Base-by-base conservation (phyloP, 2,888 invertebrate species). In the Mythimna albipuncta region DNA sequence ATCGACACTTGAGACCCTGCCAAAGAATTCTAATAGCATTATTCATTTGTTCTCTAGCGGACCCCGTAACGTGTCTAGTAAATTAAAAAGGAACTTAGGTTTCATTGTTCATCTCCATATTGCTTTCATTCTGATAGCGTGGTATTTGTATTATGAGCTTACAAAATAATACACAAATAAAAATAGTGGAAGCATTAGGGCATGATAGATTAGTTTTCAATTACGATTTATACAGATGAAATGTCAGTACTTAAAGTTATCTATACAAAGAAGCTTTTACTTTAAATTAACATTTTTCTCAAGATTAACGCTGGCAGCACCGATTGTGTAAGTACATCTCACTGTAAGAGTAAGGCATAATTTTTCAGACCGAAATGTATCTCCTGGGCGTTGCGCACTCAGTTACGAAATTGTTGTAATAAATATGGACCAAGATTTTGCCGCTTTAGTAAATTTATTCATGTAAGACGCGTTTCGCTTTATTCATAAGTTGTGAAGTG, bases 401-500 rank as follows among this genome's bases (percentile, higher is more conserved):
- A 72, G 75, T 83, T 72, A 75, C 73, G 74, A 82, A 81, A 82
- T 81, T 77, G 81, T 81, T 75, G 74, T 83, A 84, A 83, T 84
- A 82, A 83, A 73, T 74, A 82, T 76, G 69, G 70, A 83, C 67
- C 73, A 73, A 72, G 76, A 81, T 78, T 74, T 76, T 69, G 72
- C 69, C 70, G 74, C 72, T 75, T 82, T 79, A 68, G 72, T 70
- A 75, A 84, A 85, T 79, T 75, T 82, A 82, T 84, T 82, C 79
- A 85, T 79, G 69, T 77, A 73, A 79, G 66, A 85, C 75, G 74
- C 79, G 77, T 77, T 78, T 76, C 73, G 73, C 62, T 79, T 73
- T 85, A 85, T 85, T 85, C 75, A 82, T 73, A 82, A 82, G 71
- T 84, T 58, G 70, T 64, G 73, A 75, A 84, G 79, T 79, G 77